Conservation (phyloP, 2,113 vertebrate genomes). For the Catharus fuscescens region DNA sequence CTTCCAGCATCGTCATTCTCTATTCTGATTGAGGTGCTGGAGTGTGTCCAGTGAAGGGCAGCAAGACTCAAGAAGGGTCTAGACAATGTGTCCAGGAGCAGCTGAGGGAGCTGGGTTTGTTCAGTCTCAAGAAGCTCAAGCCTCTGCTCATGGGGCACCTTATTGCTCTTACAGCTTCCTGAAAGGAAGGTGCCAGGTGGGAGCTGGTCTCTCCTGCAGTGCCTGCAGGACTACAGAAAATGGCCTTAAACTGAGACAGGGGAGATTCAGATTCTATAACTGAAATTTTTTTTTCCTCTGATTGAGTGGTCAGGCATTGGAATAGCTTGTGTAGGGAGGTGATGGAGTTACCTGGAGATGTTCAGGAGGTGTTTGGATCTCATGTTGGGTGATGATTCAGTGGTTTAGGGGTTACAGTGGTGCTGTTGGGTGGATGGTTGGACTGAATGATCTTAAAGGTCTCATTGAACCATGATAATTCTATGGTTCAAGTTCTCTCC, state of each 20-base stretch:
- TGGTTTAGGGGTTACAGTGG: neutral
- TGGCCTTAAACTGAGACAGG: neutral
- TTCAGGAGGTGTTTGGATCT: neutral
- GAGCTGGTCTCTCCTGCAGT: rapidly evolving
- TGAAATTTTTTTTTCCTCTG: neutral
- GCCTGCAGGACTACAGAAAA: neutral
- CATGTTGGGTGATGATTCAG: rapidly evolving
- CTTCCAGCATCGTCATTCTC: neutral
- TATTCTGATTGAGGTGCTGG: neutral
- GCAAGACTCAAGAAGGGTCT: neutral
- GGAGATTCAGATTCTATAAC: neutral
- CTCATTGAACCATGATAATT: neutral
- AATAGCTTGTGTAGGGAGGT: neutral
- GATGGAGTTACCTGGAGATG: neutral
- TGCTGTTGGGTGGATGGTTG: neutral
- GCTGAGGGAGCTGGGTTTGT: neutral
- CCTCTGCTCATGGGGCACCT: neutral
- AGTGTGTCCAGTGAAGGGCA: neutral
- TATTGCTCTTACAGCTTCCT: rapidly evolving
- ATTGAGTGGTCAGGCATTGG: neutral
- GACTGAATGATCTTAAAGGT: neutral
- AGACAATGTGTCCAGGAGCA: neutral
- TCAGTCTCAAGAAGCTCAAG: neutral
- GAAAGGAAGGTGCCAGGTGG: neutral
- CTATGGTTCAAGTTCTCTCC: neutral